Conservation (phyloP, 2,797 vertebrate genomes). For the Coluber constrictor region DNA sequence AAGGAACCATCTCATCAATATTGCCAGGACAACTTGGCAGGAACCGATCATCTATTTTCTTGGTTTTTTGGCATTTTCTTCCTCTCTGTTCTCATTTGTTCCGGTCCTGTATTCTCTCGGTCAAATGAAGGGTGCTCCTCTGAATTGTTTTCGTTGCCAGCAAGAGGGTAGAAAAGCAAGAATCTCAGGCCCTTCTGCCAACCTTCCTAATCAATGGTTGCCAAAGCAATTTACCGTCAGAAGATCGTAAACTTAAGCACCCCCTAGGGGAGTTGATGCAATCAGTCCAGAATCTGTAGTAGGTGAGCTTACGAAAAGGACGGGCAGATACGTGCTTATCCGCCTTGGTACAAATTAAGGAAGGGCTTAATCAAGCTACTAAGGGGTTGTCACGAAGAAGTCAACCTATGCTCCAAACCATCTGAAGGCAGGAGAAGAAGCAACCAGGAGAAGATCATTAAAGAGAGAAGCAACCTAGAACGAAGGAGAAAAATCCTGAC, state of each 20-base stretch:
- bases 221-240: slow-evolving; percentile 47
- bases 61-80: background rate
- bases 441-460: background rate
- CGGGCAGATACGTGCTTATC: background rate
- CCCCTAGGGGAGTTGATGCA: slow-evolving; percentile 25
- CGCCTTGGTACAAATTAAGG: background rate
- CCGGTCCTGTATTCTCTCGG: background rate
- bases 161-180: background rate
- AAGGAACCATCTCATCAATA: background rate
- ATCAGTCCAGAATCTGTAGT: slow-evolving; percentile 15
- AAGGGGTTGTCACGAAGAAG: background rate
- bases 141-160: background rate
- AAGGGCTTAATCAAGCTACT: background rate
- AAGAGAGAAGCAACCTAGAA: background rate
- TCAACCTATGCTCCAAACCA: background rate
- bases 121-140: background rate
- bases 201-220: slow-evolving; percentile 44
- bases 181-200: slow-evolving; percentile 42
- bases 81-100: background rate
- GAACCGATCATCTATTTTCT: fast-evolving
- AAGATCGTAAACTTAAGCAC: slow-evolving; percentile 20
- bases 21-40: background rate
- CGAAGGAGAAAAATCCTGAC: background rate
- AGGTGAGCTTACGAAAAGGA: fast-evolving
- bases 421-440: background rate